Conservation (phyloP, 2,797 vertebrate genomes). For the Geotrypetes seraphini region DNA sequence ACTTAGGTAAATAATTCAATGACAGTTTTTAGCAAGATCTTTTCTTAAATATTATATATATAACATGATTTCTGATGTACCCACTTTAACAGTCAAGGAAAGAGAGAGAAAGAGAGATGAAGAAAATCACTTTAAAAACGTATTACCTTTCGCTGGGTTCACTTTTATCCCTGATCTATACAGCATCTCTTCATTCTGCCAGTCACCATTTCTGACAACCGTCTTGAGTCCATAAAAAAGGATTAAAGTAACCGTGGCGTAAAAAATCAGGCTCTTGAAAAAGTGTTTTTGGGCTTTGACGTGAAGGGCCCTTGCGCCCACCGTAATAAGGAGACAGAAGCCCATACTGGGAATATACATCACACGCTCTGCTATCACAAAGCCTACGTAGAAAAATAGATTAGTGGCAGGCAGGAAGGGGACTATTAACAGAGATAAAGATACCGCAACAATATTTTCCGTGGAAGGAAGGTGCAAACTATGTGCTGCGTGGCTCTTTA, state of each 20-base stretch:
- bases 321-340: slow-evolving; percentile 89
- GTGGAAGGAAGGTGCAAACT: slow-evolving; percentile 77
- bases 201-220: slow-evolving; percentile 86
- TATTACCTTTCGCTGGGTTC: slow-evolving; percentile 96
- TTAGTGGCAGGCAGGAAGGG: slow-evolving; percentile 95
- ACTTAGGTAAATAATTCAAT: too few relatives aligned
- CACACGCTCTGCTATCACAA: slow-evolving; percentile 95
- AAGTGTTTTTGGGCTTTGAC: slow-evolving; percentile 68
- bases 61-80: too few relatives aligned
- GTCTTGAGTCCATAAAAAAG: slow-evolving; percentile 87
- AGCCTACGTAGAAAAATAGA: slow-evolving; percentile 96
- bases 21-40: too few relatives aligned
- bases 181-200: slow-evolving; percentile 97
- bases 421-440: slow-evolving; percentile 81
- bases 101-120: background rate
- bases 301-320: slow-evolving; percentile 79
- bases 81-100: too few relatives aligned
- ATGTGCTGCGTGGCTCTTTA: slow-evolving; percentile 58
- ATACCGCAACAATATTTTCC: slow-evolving; percentile 82
- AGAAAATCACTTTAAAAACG: too few relatives aligned
- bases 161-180: slow-evolving; percentile 97
- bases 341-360: slow-evolving; percentile 99
- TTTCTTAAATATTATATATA: too few relatives aligned
- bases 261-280: slow-evolving; percentile 73
- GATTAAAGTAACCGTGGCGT: slow-evolving; percentile 71